Evolutionary conservation across 2,888 invertebrate genomes (phyloP), one percentile per base, ranked within the genome.

Genomic region (Nesidiocoris tenuis): DNA sequence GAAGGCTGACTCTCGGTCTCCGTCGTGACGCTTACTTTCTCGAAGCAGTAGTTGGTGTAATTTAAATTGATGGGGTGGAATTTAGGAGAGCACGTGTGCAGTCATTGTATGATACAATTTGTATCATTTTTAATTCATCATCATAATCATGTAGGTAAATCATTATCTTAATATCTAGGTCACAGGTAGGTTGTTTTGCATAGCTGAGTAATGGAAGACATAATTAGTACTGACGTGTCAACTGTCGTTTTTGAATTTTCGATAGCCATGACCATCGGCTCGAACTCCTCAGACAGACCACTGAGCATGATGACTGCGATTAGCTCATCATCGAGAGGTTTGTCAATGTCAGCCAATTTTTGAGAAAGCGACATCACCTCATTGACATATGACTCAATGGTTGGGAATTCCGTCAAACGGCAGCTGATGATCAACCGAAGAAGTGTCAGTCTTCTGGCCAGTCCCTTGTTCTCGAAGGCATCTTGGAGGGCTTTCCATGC

Each of bases 281-380:
- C 39, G n/a, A 59, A 63, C 3, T 63, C 63, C 16, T 7, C 2
- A 16, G 21, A 7, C 18, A 21, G n/a, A 18, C 22, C 65, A 16
- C 25, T 23, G 12, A 65, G 23, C 65, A 65, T 65, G 25, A 65
- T 25, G 16, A 25, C 65, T 24, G 24, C 24, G n/a, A 65, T n/a
- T 9, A 65, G 25, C 24, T 65, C 65, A n/a, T 65, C 65, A 22
- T 65, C 65, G n/a, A 65, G 17, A 17, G 65, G 65, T 65, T 65
- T 65, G 12, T 23, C 65, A 16, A 65, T 23, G 7, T 23, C 23
- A 24, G 21, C 22, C 23, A 65, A 18, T 25, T 65, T 5, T 21
- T 65, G 65, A 7, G 65, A 9, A 2, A 65, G 9, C 16, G 65
- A 23, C 25, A 65, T 23, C n/a, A 25, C 24, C 25, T 65, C 65